Base-by-base conservation (phyloP, 2,113 vertebrate genomes). In the Telmatochromis sp. region DNA sequence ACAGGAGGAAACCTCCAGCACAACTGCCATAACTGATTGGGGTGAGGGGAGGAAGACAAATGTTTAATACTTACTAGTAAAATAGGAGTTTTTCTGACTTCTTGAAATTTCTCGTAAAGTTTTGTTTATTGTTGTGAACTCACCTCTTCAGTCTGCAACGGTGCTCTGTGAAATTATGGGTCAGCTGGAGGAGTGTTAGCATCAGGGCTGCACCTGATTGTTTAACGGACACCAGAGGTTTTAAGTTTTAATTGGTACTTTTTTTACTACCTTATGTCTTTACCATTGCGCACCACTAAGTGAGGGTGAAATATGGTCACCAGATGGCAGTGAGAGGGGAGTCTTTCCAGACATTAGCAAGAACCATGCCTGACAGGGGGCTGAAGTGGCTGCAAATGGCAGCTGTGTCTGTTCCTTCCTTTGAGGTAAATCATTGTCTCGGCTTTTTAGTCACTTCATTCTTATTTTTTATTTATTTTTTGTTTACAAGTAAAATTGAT, bases 241-340 rank as follows among this genome's bases (percentile, higher is more conserved):
- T 65, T n/a, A 21, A 68, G 6, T 21, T 68, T 68, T 68, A 68
- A 68, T 37, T 37, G 4, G 60, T 68, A 13, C 2, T n/a, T 68
- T 21, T 65, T 2, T 7, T n/a, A 65, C 31, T 5, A 14, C 7
- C 33, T 68, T 37, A 4, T 21, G 19, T 13, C 33, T 40, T 68
- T 68, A 68, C 4, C 33, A 40, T 40, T 37, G 33, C 0, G 0
- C 63, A 68, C 33, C 33, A 37, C 19, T 0, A 5, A 21, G 0
- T 37, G 19, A 68, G 33, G 63, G 33, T 68, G 63, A 68, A 68
- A 68, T 37, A 68, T 21, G 63, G 11, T 65, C 17, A 65, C 60
- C 10, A 65, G 31, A 35, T 12, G 31, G 9, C 31, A 65, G 60
- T 21, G 63, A 40, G 33, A 68, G 63, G 63, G 63, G 33, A 3